Conservation (phyloP, 2,113 vertebrate genomes). For the Halichoerus grypus region DNA sequence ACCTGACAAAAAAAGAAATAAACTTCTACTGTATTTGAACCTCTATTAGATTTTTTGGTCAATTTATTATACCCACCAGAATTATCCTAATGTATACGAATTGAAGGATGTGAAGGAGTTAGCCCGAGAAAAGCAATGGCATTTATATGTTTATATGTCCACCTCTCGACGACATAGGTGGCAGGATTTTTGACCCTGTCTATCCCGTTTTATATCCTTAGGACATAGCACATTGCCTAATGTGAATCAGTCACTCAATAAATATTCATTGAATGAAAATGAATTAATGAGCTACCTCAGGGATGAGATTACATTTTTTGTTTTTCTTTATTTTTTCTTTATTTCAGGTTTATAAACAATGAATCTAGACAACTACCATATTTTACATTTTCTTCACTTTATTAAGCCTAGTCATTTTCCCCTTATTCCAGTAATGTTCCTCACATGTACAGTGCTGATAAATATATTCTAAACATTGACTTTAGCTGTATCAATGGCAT, state of each 20-base stretch:
- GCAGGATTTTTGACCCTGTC: background rate
- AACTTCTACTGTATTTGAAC: background rate
- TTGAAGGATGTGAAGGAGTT: background rate
- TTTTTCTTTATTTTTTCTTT: background rate
- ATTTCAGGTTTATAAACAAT: background rate
- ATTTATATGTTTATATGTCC: background rate
- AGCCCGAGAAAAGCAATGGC: background rate
- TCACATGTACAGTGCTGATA: background rate
- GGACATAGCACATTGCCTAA: background rate
- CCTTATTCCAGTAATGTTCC: background rate
- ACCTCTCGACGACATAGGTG: background rate
- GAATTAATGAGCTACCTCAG: background rate
- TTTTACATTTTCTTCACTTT: constrained; percentile 16
- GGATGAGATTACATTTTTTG: background rate
- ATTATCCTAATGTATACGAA: background rate
- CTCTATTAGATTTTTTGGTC: background rate
- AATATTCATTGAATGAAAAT: constrained; percentile 36
- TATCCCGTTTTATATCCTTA: background rate
- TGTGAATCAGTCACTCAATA: background rate
- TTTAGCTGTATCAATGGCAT: background rate
- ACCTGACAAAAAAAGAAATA: background rate
- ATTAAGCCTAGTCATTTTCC: background rate
- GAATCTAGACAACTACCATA: background rate
- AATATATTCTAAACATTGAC: background rate
- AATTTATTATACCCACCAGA: background rate